A percentile compares a stretch with the other conserved stretches of the same genome.
These are phyloP conservation scores for Temnothorax ravouxi DNA, from an alignment of 2,888 invertebrate species.

Conservation along the genomic window DNA sequence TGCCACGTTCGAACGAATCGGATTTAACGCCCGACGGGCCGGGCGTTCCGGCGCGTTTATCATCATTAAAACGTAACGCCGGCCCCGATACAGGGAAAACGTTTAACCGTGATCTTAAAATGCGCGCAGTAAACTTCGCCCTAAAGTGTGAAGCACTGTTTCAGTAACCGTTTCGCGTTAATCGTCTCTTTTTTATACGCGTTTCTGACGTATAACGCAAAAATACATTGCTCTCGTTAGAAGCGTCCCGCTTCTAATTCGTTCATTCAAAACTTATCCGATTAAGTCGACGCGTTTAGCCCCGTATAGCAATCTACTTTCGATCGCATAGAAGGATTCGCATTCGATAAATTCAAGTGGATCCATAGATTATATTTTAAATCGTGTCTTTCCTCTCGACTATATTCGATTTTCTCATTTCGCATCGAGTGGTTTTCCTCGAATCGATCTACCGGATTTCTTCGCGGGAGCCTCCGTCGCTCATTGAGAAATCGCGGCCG, in stretches of 20 bases:
- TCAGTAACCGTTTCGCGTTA: slow-evolving; percentile 18
- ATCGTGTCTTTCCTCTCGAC: neutral
- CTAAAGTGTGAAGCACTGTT: slow-evolving; percentile 9
- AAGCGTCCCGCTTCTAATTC: neutral
- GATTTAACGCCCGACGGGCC: neutral
- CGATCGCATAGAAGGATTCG: neutral
- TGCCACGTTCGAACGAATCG: slow-evolving; percentile 1
- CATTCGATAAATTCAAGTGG: neutral
- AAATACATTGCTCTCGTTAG: neutral
- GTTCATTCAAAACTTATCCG: slow-evolving; percentile 6
- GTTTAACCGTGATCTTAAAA: slow-evolving; percentile 34
- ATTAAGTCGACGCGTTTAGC: neutral
- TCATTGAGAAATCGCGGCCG: slow-evolving; percentile 19
- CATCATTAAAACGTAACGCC: slow-evolving; percentile 36
- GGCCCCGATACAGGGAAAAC: slow-evolving; percentile 16
- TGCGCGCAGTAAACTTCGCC: slow-evolving; percentile 22
- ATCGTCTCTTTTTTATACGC: neutral
- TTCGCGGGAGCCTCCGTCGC: neutral
- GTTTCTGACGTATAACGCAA: neutral
- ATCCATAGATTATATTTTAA: neutral
- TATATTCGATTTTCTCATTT: neutral
- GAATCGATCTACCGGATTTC: neutral
- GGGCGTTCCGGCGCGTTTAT: slow-evolving; percentile 15
- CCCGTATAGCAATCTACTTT: neutral
- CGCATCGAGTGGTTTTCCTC: neutral